Base-by-base conservation (phyloP, 2,888 invertebrate species). In the Zeuzera pyrina region DNA sequence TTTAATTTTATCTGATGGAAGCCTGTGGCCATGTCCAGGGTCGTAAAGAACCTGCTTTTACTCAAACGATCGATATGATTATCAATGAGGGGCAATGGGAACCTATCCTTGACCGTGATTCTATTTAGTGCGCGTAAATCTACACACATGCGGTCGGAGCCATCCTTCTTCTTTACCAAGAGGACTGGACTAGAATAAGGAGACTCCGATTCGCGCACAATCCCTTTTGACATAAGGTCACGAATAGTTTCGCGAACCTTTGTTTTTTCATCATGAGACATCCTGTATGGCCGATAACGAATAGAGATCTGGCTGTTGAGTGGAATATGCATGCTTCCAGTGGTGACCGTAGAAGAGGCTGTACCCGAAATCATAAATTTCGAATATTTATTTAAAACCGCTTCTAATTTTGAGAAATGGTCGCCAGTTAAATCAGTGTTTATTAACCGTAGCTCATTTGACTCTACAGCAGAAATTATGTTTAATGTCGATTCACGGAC, bases 71-170 rank as follows among this genome's bases (percentile, higher is more conserved):
- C 7, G 33, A 35, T 30, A 36, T 45, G 29, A 29, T 34, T 21
- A 10, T 41, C 31, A 34, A 40, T 31, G 12, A 32, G 6, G 13
- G 40, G 34, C 27, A 39, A 25, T 21, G 46, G 51, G 27, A 36
- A 49, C 0, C 46, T 19, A 10, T 51, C 43, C 16, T 44, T 48
- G 2, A 46, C 34, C 1, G 49, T 50, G 1, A 43, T 36, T 0
- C 24, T 4, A 22, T 50, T 52, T 0, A 50, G 14, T 0, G 43
- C 45, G 2, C 47, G 33, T 23, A 25, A 48, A 15, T 49, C 52
- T 0, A 47, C 45, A 45, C 19, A 47, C 6, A 31, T n/a, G 3
- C 25, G 13, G 16, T 31, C 31, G 3, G 31, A 26, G 1, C 31
- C 32, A 10, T 27, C 27, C 7, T 27, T 27, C 10, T 32, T 32